A percentile compares a stretch with the other conserved stretches of the same genome.
These are phyloP conservation scores for Vanessa atalanta DNA, from an alignment of 1,140 invertebrate genomes.

Conservation along the genomic window DNA sequence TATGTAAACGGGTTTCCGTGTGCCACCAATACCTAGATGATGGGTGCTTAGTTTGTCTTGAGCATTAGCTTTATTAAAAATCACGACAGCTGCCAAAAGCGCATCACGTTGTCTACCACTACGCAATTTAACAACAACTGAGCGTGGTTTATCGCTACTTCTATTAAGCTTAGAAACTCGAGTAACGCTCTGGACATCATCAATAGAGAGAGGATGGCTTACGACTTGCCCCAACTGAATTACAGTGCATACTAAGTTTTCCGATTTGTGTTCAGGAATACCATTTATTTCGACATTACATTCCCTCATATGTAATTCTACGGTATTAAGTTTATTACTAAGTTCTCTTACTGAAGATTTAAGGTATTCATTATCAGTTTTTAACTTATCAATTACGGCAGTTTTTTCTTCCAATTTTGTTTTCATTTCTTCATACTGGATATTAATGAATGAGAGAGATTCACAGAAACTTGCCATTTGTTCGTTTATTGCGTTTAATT, in stretches of 20 bases:
- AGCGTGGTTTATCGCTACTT: slow-evolving; percentile 1
- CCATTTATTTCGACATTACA: slow-evolving; percentile 23
- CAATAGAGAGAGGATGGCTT: slow-evolving; percentile 8
- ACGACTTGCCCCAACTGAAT: slow-evolving; percentile 14
- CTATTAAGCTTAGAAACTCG: slow-evolving; percentile 16
- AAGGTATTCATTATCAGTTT: slow-evolving; percentile 13
- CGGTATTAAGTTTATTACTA: slow-evolving; percentile 7
- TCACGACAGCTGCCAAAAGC: not conserved
- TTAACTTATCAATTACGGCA: slow-evolving; percentile 16
- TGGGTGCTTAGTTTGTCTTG: slow-evolving; percentile 15
- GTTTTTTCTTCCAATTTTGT: not conserved
- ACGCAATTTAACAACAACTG: slow-evolving; percentile 16
- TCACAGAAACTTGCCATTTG: not conserved
- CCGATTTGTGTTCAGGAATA: slow-evolving; percentile 15
- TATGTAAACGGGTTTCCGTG: not conserved
- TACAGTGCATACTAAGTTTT: slow-evolving; percentile 16
- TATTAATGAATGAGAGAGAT: slow-evolving; percentile 5
- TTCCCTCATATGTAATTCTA: slow-evolving; percentile 23
- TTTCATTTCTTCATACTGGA: slow-evolving; percentile 1
- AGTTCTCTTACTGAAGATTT: slow-evolving; percentile 8
- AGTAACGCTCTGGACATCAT: slow-evolving; percentile 19
- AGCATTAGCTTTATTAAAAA: not conserved
- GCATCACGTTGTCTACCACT: slow-evolving; percentile 14
- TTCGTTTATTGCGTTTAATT: not conserved
- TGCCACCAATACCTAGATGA: slow-evolving; percentile 12